A percentile compares a stretch with the other conserved stretches of the same genome.
phyloP scores from a whole-genome alignment of 2,797 vertebrate species.

The Phoebastria nigripes region DNA sequence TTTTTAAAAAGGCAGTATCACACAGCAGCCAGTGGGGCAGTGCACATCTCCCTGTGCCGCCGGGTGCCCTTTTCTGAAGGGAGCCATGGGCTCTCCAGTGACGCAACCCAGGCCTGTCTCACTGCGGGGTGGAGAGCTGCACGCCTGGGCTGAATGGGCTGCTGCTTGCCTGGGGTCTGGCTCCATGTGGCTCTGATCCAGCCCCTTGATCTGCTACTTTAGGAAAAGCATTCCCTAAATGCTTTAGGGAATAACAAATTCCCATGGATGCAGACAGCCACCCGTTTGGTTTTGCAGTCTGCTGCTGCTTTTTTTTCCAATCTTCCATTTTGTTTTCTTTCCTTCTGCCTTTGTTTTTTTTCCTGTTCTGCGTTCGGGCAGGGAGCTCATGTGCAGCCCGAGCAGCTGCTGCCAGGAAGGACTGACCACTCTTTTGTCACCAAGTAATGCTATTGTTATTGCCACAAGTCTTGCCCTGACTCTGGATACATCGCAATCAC shows the following conservation, averaged over 20 bases:
- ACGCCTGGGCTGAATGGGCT: not conserved
- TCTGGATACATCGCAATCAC: not conserved
- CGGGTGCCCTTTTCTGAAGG: rapidly evolving
- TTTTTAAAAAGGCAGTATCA: not conserved
- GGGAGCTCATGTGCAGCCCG: not conserved
- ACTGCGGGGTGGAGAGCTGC: rapidly evolving
- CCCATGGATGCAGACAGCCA: rapidly evolving
- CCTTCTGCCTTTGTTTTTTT: not conserved
- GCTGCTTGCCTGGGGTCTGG: rapidly evolving
- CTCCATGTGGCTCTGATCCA: not conserved
- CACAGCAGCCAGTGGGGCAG: rapidly evolving
- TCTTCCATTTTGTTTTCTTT: not conserved
- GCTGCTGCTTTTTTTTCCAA: not conserved
- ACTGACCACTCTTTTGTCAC: not conserved
- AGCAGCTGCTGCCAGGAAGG: not conserved
- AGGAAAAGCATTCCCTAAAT: not conserved
- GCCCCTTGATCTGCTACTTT: not conserved
- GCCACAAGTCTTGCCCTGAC: not conserved
- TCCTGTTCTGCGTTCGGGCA: not conserved
- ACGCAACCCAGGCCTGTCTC: rapidly evolving
- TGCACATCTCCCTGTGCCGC: rapidly evolving
- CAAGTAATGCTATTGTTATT: not conserved
- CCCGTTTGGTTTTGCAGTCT: not conserved
- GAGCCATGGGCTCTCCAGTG: rapidly evolving
- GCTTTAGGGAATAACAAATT: not conserved